phyloP scores from a whole-genome alignment of 2,888 invertebrate species.

The Tachina grossa region DNA sequence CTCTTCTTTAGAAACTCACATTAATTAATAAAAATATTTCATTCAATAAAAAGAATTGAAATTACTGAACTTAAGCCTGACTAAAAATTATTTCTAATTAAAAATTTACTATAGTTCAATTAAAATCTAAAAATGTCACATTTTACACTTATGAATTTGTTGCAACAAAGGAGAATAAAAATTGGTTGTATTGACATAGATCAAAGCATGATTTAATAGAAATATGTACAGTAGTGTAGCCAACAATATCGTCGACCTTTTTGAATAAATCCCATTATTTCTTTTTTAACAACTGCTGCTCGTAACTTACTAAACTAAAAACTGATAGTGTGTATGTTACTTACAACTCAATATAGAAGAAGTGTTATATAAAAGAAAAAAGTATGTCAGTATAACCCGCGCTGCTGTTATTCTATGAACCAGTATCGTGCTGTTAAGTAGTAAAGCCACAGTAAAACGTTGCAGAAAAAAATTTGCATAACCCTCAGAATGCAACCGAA shows the following conservation, averaged over 20 bases:
- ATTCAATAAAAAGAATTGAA: too few species aligned
- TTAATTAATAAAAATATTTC: too few species aligned
- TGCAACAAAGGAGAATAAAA: too few species aligned
- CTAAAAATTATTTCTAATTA: too few species aligned
- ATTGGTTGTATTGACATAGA: too few species aligned
- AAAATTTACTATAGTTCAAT: too few species aligned
- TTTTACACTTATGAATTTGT: too few species aligned
- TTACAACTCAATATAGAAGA: constrained; percentile 8
- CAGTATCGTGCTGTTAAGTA: not conserved
- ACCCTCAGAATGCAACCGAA: not conserved
- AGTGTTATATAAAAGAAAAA: constrained; percentile 7
- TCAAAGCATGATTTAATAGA: not conserved
- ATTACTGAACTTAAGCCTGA: too few species aligned
- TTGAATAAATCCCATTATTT: not conserved
- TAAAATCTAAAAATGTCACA: too few species aligned
- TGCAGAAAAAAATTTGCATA: not conserved
- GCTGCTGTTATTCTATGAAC: constrained; percentile 9
- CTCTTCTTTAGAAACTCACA: too few species aligned
- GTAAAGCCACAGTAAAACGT: not conserved
- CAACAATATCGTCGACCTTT: not conserved
- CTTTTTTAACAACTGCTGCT: constrained; percentile 7
- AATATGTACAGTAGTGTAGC: not conserved
- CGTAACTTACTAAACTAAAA: not conserved
- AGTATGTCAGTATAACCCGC: not conserved
- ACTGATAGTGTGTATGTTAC: not conserved